Evolutionary conservation across 1,140 invertebrate genomes (phyloP).

Genomic region (Kradibia gibbosae): DNA sequence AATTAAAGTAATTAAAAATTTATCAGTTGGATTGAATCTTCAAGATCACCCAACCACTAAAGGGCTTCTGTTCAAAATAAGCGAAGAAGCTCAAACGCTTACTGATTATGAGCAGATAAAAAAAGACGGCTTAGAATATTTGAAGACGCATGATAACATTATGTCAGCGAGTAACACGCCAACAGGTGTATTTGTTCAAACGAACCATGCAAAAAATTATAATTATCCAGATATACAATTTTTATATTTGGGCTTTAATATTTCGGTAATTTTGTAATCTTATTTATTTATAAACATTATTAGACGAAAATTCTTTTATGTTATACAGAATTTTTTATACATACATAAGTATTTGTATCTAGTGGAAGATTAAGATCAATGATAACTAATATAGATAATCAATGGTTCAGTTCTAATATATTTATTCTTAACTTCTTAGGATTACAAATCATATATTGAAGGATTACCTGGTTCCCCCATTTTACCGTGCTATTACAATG

Average conservation of each 20-base stretch:
- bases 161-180: background rate
- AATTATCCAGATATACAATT: background rate
- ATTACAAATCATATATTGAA: background rate
- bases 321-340: no score
- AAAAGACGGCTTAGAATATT: background rate
- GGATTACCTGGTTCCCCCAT: background rate
- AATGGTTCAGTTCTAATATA: no score
- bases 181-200: background rate
- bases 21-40: slow-evolving; percentile 74
- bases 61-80: background rate
- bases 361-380: no score
- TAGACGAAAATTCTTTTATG: no score
- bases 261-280: background rate
- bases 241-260: background rate
- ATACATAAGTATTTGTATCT: no score
- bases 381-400: no score
- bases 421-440: background rate
- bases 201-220: background rate
- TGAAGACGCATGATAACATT: background rate
- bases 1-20: slow-evolving; percentile 72
- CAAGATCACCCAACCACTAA: slow-evolving; percentile 75
- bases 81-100: background rate
- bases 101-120: background rate
- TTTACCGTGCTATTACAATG: background rate
- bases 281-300: no score